Base-by-base conservation (phyloP, 1,140 invertebrate species). In the Araneus ventricosus region DNA sequence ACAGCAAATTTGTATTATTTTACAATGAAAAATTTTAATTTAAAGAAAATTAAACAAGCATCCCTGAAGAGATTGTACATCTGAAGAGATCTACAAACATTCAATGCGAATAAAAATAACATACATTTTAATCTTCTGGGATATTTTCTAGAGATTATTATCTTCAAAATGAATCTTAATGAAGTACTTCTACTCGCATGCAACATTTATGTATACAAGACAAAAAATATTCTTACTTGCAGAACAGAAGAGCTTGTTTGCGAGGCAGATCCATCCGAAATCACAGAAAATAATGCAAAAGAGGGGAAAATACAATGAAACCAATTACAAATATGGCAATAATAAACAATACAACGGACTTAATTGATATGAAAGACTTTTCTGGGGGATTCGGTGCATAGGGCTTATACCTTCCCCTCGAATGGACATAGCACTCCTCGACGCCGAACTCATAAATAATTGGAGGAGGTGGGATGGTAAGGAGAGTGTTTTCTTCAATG, bases 231-330 rank as follows among this genome's bases (percentile, higher is more conserved):
- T 67, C 63, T 67, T 67, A 67, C 63, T 14, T 67, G 63, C n/a
- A 10, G 8, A 67, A 27, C 10, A 67, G 27, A 27, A 27, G 63
- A n/a, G n/a, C 63, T 8, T 82, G 79, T 82, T 45, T 82, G 37
- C 79, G 24, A 82, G n/a, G 34, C 22, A 34, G 37, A 37, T 20
- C 79, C 79, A 82, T 82, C 14, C 17, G n/a, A 17, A 22, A 88
- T 88, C 70, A 94, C 82, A 94, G 79, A 37, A 92, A 93, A 17
- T 80, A 93, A 93, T 94, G 94, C 20, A 94, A 70, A 17, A 94
- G 39, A 80, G 94, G 94, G 17, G 93, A 94, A 45, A 94, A 86
- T 41, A 94, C 93, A n/a, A 94, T 95, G 75, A 94, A 94, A 24
- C 94, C 94, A 39, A 94, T 92, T 67, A 94, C 91, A 34, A 94